Evolutionary conservation across 2,888 invertebrate genomes (phyloP).

Genomic region (Cosmorhoe ocellata): DNA sequence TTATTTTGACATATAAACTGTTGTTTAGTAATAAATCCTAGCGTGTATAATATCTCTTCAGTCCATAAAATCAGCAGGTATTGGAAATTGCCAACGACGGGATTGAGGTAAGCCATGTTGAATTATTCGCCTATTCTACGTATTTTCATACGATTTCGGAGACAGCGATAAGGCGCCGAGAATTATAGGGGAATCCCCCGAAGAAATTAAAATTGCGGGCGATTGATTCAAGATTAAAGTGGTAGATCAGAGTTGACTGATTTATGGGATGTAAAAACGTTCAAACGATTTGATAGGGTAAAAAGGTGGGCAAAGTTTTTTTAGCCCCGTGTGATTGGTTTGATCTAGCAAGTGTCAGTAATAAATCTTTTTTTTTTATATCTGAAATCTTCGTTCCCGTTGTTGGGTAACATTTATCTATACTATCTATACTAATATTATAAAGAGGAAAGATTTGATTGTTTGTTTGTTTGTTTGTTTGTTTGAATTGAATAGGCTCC

Average conservation of each 20-base stretch:
- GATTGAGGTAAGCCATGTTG: constrained; percentile 31
- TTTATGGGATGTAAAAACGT: constrained; percentile 3
- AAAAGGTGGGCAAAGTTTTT: too few relatives aligned
- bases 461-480: too few relatives aligned
- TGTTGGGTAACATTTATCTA: too few relatives aligned
- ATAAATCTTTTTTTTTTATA: too few relatives aligned
- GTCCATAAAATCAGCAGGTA: constrained; percentile 26
- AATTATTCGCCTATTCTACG: constrained; percentile 29
- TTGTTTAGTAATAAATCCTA: too few relatives aligned
- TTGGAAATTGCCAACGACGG: constrained; percentile 25
- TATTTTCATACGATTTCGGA: constrained; percentile 32
- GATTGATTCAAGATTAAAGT: constrained; percentile 13
- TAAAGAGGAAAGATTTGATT: too few relatives aligned
- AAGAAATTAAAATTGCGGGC: constrained; percentile 18
- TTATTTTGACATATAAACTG: too few relatives aligned
- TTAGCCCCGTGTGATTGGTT: too few relatives aligned
- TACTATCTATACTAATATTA: too few relatives aligned
- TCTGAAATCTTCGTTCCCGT: too few relatives aligned
- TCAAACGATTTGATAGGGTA: not conserved
- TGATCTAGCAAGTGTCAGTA: too few relatives aligned
- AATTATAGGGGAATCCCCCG: constrained; percentile 15
- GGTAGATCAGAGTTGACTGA: constrained; percentile 6
- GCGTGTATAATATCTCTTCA: not conserved
- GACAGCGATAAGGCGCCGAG: constrained; percentile 20
- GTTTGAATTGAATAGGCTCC: too few relatives aligned